Evolutionary conservation across 2,797 vertebrate species (phyloP), one percentile per base, ranked within the genome.

Genomic region (Hypotaenidia okinawae): DNA sequence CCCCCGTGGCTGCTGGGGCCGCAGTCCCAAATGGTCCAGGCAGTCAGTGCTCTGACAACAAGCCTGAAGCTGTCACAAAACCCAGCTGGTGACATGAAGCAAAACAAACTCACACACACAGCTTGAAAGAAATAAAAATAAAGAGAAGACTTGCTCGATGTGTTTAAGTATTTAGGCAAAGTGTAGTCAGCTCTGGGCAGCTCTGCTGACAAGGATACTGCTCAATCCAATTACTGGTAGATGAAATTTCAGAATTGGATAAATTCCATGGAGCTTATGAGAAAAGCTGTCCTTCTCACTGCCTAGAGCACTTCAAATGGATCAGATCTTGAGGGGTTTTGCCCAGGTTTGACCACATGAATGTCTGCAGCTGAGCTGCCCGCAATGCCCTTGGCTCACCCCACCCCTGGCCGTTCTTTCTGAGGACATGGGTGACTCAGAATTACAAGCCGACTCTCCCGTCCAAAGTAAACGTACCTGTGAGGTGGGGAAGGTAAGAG

Each of bases 301-400:
- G 49, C 45, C 75, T 39, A 9, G 18, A 61, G 43, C 21, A 41
- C 35, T 85, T 73, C 37, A 39, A 69, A 19, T 7, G 3, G 21
- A 45, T 51, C 55, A 43, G 55, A 76, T 39, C 32, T 64, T 24
- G 43, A 45, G 17, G 43, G 43, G 43, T 54, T 45, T 11, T 22
- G 19, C 74, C 35, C 52, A 57, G 14, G 24, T 59, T 43, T 78
- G 54, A 62, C 59, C 8, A 10, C 0, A 1, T 1, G 23, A 75
- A 79, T 45, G 52, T 41, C 35, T 37, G 18, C 51, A 51, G 64
- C 33, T 43, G 55, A 80, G 57, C 59, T 32, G 67, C 66, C 69
- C 0, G 1, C 2, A 0, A 37, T 6, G 30, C 47, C 78, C 68
- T 51, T 1, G 0, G 72, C 52, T 78, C 17, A 78, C 3, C 21